A percentile compares a stretch with the other conserved stretches of the same genome.
Conservation (phyloP, 2,888 invertebrate genomes). For the Cosmia pyralina region DNA sequence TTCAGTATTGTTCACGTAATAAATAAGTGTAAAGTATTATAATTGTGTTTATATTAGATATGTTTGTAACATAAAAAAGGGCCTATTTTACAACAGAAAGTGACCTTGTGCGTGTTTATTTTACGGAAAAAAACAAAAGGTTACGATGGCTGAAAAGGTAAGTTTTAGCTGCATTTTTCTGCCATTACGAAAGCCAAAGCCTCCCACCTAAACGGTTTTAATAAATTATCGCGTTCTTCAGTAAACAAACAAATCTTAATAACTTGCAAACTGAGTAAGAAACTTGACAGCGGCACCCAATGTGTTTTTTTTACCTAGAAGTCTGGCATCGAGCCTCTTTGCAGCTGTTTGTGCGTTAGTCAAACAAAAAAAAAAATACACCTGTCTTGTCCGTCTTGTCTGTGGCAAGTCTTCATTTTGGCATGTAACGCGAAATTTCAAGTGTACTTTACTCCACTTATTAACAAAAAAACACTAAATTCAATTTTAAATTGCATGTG, state of each 20-base stretch:
- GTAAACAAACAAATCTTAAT: neutral
- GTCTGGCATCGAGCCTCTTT: conserved; percentile 36
- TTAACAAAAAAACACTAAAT: conserved; percentile 56
- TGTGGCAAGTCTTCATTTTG: conserved; percentile 68
- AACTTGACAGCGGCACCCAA: conserved; percentile 26
- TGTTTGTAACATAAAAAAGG: conserved; percentile 50
- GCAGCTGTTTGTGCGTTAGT: conserved; percentile 50
- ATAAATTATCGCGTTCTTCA: neutral
- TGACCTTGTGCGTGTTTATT: conserved; percentile 55
- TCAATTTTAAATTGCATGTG: conserved; percentile 54
- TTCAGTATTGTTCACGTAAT: conserved; percentile 57
- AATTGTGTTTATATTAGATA: conserved; percentile 43
- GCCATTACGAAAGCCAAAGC: conserved; percentile 8
- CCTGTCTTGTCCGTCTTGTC: conserved; percentile 68
- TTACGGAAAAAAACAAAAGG: conserved; percentile 61
- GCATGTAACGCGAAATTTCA: conserved; percentile 66
- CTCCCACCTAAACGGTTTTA: conserved; percentile 8
- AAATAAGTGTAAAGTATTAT: conserved; percentile 59
- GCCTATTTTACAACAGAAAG: conserved; percentile 29
- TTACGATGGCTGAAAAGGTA: conserved; percentile 80
- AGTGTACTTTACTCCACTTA: conserved; percentile 54
- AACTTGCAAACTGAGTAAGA: neutral
- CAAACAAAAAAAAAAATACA: conserved; percentile 62
- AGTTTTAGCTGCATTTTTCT: conserved; percentile 54
- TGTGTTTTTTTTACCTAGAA: conserved; percentile 47